These are phyloP conservation scores for Diploptera punctata DNA, from an alignment of 2,888 invertebrate genomes.

Conservation along the genomic window DNA sequence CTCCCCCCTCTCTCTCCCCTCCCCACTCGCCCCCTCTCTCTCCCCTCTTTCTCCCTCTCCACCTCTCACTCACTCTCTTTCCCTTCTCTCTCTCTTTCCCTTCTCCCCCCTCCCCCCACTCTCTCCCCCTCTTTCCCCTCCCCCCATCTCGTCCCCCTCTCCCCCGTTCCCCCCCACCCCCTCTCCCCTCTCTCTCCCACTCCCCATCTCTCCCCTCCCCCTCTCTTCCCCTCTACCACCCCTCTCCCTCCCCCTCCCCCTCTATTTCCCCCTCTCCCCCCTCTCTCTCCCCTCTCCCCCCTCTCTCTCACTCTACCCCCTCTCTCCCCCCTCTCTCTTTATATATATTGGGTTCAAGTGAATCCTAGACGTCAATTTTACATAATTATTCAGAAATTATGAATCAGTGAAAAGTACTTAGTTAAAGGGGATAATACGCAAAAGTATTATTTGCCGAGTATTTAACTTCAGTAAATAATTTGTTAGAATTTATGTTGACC, in stretches of 20 bases:
- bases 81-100: neutral
- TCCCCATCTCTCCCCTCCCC: neutral
- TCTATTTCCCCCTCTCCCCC: neutral
- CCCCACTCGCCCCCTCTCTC: no score
- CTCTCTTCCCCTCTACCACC: neutral
- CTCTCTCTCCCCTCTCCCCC: neutral
- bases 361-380: no score
- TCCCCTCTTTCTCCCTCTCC: no score
- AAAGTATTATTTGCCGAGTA: no score
- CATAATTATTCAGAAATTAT: no score
- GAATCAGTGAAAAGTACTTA: no score
- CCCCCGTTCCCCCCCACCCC: neutral
- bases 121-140: neutral
- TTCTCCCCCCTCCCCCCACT: neutral
- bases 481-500: no score
- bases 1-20: no score
- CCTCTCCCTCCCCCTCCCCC: neutral
- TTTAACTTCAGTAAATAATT: no score
- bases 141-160: neutral
- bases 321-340: neutral
- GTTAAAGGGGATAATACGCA: no score
- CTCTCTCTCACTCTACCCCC: neutral
- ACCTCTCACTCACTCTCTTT: neutral
- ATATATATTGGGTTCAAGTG: no score
- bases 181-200: neutral